Conservation (phyloP, 2,888 invertebrate species). For the Elmis aenea region DNA sequence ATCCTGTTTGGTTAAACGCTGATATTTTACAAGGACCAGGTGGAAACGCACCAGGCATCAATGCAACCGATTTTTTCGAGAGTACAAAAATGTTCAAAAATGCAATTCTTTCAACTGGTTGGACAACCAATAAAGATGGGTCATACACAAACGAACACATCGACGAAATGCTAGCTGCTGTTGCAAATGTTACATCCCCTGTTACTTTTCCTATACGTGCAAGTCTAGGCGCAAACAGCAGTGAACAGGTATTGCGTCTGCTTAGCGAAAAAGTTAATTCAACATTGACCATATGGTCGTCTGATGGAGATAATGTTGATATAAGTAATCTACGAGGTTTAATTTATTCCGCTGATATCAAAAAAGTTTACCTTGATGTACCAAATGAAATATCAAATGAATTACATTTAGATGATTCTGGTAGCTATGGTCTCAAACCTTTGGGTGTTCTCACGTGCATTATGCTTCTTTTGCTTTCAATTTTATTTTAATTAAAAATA, state of each 20-base stretch:
- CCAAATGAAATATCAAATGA: constrained; percentile 56
- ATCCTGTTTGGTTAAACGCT: constrained; percentile 83
- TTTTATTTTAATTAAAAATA: too few species aligned
- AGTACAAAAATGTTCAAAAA: constrained; percentile 55
- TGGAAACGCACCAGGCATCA: constrained; percentile 55
- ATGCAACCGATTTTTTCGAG: constrained; percentile 59
- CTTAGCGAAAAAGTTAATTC: constrained; percentile 52
- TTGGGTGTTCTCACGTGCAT: too few species aligned
- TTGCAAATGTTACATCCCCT: constrained; percentile 57
- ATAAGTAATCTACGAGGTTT: constrained; percentile 59
- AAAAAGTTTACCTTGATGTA: constrained; percentile 73
- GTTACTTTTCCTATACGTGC: constrained; percentile 80
- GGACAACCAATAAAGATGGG: constrained; percentile 68
- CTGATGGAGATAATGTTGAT: constrained; percentile 62
- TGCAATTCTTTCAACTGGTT: constrained; percentile 73
- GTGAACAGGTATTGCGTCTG: constrained; percentile 56
- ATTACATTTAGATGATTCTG: constrained; percentile 43
- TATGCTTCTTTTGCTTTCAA: too few species aligned
- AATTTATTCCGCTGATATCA: constrained; percentile 60
- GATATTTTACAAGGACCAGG: constrained; percentile 78
- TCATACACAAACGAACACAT: constrained; percentile 61
- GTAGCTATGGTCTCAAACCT: too few species aligned
- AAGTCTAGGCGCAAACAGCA: constrained; percentile 62
- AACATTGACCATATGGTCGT: constrained; percentile 79
- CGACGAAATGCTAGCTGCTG: constrained; percentile 60